Conservation (phyloP, 2,113 vertebrate species). For the Balaeniceps rex region DNA sequence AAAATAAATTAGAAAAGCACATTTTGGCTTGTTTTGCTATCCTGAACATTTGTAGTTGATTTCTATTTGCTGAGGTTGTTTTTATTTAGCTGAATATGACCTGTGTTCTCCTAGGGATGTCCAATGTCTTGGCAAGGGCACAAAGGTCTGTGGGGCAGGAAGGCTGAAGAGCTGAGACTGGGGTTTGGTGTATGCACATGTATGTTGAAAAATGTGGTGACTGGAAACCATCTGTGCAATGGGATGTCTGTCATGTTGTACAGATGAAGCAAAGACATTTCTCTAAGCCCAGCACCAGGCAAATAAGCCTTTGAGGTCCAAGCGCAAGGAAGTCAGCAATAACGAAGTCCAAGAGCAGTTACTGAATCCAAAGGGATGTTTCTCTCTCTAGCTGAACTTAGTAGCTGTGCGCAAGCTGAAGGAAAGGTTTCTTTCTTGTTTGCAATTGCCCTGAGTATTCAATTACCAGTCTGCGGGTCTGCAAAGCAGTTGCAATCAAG, state of each 20-base stretch:
- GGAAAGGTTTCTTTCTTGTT: background rate
- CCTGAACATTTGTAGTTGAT: slow-evolving; percentile 18
- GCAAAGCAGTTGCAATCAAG: background rate
- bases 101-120: background rate
- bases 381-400: background rate
- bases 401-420: background rate
- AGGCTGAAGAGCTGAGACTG: background rate
- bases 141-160: background rate
- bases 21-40: slow-evolving; percentile 26
- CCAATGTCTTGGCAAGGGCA: background rate
- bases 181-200: background rate
- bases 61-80: background rate
- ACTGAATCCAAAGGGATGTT: background rate
- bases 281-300: background rate
- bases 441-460: background rate
- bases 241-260: background rate
- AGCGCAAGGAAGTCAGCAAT: background rate
- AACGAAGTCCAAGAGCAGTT: background rate
- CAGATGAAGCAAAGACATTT: background rate
- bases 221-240: background rate
- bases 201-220: background rate
- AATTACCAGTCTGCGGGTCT: background rate
- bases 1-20: slow-evolving; percentile 34
- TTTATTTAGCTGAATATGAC: background rate
- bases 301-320: background rate